phyloP scores from a whole-genome alignment of 2,113 vertebrate genomes.

The Strigops habroptila region DNA sequence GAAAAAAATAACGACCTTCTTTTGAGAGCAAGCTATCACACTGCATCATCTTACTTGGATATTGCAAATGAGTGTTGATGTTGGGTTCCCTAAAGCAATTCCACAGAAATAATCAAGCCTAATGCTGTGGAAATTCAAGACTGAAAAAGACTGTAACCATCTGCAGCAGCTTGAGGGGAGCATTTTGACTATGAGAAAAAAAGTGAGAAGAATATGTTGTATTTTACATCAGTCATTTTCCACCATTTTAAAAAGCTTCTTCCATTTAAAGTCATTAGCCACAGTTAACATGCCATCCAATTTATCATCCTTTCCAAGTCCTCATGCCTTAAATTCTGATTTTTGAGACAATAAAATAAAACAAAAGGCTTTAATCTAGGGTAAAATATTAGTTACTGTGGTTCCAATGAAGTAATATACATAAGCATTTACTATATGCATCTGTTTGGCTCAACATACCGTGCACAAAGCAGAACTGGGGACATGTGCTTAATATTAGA shows the following conservation, averaged over 20 bases:
- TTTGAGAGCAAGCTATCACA: neutral
- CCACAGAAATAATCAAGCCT: conserved; percentile 35
- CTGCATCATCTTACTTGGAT: neutral
- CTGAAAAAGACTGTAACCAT: conserved; percentile 18
- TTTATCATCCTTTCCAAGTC: neutral
- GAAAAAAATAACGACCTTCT: neutral
- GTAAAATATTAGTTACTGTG: neutral
- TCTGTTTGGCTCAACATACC: neutral
- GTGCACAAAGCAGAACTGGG: neutral
- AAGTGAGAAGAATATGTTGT: neutral
- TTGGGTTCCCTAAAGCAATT: conserved; percentile 38
- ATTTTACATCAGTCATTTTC: conserved; percentile 15
- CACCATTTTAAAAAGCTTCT: neutral
- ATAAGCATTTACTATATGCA: neutral
- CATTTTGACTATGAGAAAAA: neutral
- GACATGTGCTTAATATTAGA: neutral
- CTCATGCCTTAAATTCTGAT: neutral
- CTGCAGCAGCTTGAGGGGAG: conserved; percentile 23
- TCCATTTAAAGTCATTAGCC: conserved; percentile 19
- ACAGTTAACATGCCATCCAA: neutral
- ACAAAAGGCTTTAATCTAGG: neutral
- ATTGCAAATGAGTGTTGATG: conserved; percentile 13
- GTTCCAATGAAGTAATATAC: neutral
- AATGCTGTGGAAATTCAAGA: conserved; percentile 29
- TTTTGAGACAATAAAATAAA: conserved; percentile 17